phyloP scores from a whole-genome alignment of 2,113 vertebrate genomes.

The Malaclemys terrapin region DNA sequence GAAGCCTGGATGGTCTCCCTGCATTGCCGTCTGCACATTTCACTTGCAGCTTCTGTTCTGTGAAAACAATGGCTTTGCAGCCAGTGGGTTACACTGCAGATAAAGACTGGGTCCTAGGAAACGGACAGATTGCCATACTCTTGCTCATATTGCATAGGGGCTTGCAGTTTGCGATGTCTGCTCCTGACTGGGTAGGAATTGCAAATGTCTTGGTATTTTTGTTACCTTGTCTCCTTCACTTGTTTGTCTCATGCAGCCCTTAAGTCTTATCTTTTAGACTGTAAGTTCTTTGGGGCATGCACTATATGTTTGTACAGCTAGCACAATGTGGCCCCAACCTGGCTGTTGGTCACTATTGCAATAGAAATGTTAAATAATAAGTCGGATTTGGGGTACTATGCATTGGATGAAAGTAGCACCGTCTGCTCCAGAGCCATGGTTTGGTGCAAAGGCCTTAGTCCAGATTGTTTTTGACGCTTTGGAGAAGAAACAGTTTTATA shows the following conservation, averaged over 20 bases:
- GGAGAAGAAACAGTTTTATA: not conserved
- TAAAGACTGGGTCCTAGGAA: not conserved
- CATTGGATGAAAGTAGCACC: not conserved
- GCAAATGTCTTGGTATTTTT: not conserved
- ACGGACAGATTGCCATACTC: not conserved
- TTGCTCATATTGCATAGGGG: not conserved
- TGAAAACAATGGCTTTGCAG: not conserved
- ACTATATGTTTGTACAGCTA: no score
- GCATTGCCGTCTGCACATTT: not conserved
- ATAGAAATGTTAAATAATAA: not conserved
- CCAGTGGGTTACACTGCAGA: not conserved
- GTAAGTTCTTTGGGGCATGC: not conserved
- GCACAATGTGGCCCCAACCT: not conserved
- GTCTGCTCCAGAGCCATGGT: fast-evolving
- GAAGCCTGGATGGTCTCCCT: not conserved
- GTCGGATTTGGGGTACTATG: not conserved
- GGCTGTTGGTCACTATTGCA: not conserved
- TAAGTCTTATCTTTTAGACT: not conserved
- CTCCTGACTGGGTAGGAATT: not conserved
- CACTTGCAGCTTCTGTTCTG: not conserved
- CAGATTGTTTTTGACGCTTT: not conserved
- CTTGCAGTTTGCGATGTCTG: not conserved
- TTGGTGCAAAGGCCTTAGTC: fast-evolving
- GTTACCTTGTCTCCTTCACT: not conserved
- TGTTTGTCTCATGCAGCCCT: not conserved